Evolutionary conservation across 2,888 invertebrate species (phyloP).

Genomic region (Synergus laeviventris): DNA sequence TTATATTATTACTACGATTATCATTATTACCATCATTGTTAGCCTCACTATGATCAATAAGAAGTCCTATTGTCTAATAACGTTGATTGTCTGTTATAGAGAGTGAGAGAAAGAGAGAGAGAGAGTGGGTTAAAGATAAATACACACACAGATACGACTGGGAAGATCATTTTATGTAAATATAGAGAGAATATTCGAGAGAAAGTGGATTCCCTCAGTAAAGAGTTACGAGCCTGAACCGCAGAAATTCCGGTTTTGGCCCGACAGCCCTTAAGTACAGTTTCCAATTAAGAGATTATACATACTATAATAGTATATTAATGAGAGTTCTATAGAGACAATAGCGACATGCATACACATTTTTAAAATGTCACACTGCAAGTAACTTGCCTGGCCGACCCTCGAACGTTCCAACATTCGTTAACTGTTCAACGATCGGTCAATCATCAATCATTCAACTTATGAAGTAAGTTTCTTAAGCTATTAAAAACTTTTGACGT

Average conservation of each 20-base stretch:
- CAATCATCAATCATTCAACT: constrained; percentile 42
- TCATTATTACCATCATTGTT: constrained; percentile 55
- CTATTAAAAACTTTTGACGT: background rate
- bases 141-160: constrained; percentile 11
- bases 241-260: constrained; percentile 45
- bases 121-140: constrained; percentile 34
- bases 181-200: constrained; percentile 24
- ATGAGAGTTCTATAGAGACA: constrained; percentile 63
- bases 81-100: constrained; percentile 68
- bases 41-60: constrained; percentile 53
- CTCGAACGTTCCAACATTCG: constrained; percentile 48
- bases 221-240: constrained; percentile 43
- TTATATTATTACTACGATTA: constrained; percentile 49
- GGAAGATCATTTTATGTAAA: constrained; percentile 27
- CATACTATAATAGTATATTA: constrained; percentile 58
- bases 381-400: constrained; percentile 36
- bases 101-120: constrained; percentile 35
- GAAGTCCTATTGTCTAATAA: constrained; percentile 70
- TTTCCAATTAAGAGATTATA: constrained; percentile 50
- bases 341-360: constrained; percentile 60
- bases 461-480: background rate
- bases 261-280: constrained; percentile 50
- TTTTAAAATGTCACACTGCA: constrained; percentile 48
- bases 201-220: constrained; percentile 42
- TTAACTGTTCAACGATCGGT: constrained; percentile 54